These are phyloP conservation scores for Beroe forskalii DNA, from an alignment of 37 sponge, comb jelly and placozoan genomes.

Conservation along the genomic window DNA sequence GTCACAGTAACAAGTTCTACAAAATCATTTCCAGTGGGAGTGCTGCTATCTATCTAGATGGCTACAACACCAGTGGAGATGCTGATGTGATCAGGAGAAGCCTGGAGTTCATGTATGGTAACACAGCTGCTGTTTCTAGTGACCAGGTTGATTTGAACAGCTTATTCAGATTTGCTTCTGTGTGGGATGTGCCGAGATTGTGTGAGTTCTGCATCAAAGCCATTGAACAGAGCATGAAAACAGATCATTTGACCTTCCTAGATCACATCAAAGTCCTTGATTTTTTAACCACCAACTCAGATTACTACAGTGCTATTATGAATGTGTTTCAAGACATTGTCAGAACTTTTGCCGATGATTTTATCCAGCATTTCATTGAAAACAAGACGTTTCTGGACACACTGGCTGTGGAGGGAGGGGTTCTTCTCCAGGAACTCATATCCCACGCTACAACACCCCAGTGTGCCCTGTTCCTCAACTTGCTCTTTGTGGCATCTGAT, in stretches of 20 bases:
- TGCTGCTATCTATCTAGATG: background rate
- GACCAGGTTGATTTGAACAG: background rate
- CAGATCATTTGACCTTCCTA: background rate
- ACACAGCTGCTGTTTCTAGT: background rate
- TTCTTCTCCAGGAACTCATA: too few relatives aligned
- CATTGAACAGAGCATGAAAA: background rate
- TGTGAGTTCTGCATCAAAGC: background rate
- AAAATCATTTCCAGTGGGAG: background rate
- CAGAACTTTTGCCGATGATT: background rate
- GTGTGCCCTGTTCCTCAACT: too few relatives aligned
- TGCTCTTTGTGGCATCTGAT: too few relatives aligned
- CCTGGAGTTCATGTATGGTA: background rate
- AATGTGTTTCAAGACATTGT: background rate
- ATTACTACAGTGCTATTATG: background rate
- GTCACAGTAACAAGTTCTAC: background rate
- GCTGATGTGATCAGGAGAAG: background rate
- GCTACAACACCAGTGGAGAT: background rate
- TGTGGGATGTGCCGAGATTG: background rate
- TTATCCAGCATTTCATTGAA: background rate
- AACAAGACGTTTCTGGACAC: too few relatives aligned
- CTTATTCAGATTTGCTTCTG: background rate
- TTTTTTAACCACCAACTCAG: background rate
- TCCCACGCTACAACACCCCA: too few relatives aligned
- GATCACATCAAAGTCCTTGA: background rate
- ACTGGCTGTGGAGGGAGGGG: too few relatives aligned